Evolutionary conservation across 1,140 invertebrate species (phyloP).

Genomic region (Xylocopa sonorina): DNA sequence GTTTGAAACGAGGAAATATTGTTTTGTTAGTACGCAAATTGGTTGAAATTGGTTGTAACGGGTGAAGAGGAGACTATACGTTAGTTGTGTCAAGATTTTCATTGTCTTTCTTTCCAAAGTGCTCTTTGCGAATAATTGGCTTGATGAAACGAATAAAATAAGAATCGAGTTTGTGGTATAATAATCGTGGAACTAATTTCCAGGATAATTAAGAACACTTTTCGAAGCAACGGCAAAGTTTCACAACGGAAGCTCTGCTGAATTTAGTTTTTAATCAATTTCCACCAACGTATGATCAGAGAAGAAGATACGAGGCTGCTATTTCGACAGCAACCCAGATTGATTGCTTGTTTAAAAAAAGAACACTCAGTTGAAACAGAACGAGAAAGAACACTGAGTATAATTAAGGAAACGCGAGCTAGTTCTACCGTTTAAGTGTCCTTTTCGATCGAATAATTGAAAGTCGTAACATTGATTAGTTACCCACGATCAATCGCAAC

Average conservation of each 20-base stretch:
- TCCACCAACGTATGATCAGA: neutral
- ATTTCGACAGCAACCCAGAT: no score
- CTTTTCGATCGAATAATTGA: slow-evolving; percentile 14
- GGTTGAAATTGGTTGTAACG: neutral
- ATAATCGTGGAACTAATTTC: no score
- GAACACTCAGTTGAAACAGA: neutral
- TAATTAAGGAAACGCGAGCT: slow-evolving; percentile 1
- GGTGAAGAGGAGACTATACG: neutral
- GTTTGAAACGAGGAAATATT: neutral
- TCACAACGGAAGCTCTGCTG: neutral
- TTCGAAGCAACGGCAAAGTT: neutral
- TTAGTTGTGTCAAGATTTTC: neutral
- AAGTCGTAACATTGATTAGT: neutral
- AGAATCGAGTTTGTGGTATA: neutral
- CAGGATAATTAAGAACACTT: no score
- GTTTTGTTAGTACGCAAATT: neutral
- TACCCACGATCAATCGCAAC: neutral
- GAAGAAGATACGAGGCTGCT: neutral
- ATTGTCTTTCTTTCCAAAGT: neutral
- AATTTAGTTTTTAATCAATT: neutral
- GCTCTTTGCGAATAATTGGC: neutral
- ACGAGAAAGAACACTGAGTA: neutral
- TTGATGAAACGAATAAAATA: neutral
- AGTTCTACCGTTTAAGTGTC: slow-evolving; percentile 19
- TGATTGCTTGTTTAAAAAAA: no score